phyloP scores from a whole-genome alignment of 2,113 vertebrate genomes.

The Myodes glareolus region DNA sequence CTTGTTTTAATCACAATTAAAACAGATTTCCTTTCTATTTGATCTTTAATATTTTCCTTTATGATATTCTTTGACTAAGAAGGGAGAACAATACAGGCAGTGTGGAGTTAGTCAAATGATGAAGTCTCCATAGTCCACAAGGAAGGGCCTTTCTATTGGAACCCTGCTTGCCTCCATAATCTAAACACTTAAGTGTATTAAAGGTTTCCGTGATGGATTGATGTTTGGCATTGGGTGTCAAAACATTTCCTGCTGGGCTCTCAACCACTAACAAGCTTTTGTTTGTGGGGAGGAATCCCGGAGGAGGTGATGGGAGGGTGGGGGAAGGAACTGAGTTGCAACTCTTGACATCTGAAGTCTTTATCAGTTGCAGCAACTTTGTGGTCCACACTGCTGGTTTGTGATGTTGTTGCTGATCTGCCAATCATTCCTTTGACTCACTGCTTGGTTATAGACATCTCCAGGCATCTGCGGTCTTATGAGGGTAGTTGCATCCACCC shows the following conservation, averaged over 20 bases:
- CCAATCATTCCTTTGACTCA: conserved; percentile 80
- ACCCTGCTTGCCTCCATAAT: conserved; percentile 63
- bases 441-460: conserved; percentile 85
- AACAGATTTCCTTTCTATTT: conserved; percentile 20
- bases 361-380: conserved; percentile 76
- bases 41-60: conserved; percentile 27
- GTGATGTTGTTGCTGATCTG: conserved; percentile 83
- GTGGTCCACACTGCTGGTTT: conserved; percentile 75
- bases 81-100: neutral
- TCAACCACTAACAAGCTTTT: conserved; percentile 71
- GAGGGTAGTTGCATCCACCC: conserved; percentile 84
- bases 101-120: conserved; percentile 53
- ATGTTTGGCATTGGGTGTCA: conserved; percentile 72
- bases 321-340: conserved; percentile 26
- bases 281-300: conserved; percentile 65
- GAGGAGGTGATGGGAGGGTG: neutral
- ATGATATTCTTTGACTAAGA: conserved; percentile 37
- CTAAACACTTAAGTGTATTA: conserved; percentile 46
- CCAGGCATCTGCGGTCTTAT: conserved; percentile 86
- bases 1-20: conserved; percentile 15
- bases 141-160: conserved; percentile 37
- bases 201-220: conserved; percentile 67
- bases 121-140: conserved; percentile 38
- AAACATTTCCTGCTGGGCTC: conserved; percentile 69
- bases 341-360: conserved; percentile 82